phyloP scores from a whole-genome alignment of 92 coral and sea anemone species.

The Epizoanthus fatuus region DNA sequence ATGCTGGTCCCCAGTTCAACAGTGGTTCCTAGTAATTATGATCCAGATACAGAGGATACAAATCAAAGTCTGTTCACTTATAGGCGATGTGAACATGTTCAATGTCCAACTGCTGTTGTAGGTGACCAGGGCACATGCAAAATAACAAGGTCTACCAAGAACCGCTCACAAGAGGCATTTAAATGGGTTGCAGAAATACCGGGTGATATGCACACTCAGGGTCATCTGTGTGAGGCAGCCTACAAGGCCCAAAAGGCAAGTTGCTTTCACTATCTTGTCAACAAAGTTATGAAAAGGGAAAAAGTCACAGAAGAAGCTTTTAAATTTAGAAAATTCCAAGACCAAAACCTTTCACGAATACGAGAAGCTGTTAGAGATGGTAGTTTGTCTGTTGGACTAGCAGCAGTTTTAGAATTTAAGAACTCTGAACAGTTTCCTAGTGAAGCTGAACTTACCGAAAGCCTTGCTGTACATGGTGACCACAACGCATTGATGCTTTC shows the following conservation, averaged over 20 bases:
- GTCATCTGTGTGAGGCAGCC: constrained; percentile 66
- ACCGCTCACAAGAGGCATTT: constrained; percentile 19
- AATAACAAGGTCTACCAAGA: constrained; percentile 25
- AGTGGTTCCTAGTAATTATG: background rate
- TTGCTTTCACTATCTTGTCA: constrained; percentile 48
- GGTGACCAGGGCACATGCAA: constrained; percentile 65
- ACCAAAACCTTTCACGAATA: constrained; percentile 47
- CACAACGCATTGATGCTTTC: constrained; percentile 49
- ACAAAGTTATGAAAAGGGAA: constrained; percentile 48
- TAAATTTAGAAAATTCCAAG: constrained; percentile 60
- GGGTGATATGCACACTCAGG: constrained; percentile 72
- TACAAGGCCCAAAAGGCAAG: constrained; percentile 55
- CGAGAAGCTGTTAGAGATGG: constrained; percentile 54
- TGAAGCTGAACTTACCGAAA: background rate
- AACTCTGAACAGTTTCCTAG: constrained; percentile 43
- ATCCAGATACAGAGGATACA: background rate
- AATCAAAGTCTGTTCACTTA: background rate
- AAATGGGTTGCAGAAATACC: constrained; percentile 58
- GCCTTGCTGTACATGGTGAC: constrained; percentile 29
- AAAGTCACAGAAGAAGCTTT: constrained; percentile 66
- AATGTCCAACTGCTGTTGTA: constrained; percentile 32
- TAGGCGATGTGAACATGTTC: background rate
- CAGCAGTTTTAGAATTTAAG: constrained; percentile 55
- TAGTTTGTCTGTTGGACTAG: constrained; percentile 42
- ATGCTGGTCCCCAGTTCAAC: background rate